Conservation (phyloP, 2,888 invertebrate species). For the Pedicia rivosa region DNA sequence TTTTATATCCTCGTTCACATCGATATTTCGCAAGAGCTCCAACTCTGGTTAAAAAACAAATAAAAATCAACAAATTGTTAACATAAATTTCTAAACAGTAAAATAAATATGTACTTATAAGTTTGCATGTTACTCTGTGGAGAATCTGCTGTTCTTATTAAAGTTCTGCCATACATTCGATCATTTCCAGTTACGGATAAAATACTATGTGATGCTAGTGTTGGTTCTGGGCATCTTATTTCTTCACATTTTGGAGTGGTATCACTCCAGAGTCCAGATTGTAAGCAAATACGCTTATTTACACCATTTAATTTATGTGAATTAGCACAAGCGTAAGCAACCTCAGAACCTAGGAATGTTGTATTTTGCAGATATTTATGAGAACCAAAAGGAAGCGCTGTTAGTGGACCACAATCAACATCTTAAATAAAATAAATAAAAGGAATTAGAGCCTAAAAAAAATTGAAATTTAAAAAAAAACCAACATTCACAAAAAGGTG, state of each 20-base stretch:
- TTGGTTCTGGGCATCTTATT: slow-evolving; percentile 74
- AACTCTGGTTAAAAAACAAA: slow-evolving; percentile 31
- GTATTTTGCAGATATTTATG: slow-evolving; percentile 60
- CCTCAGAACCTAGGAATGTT: slow-evolving; percentile 66
- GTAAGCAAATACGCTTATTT: slow-evolving; percentile 51
- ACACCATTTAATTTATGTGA: slow-evolving; percentile 68
- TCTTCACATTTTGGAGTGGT: slow-evolving; percentile 78
- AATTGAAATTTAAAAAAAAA: slow-evolving; percentile 7
- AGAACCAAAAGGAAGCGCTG: slow-evolving; percentile 61
- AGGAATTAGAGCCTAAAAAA: background rate
- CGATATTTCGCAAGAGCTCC: slow-evolving; percentile 76
- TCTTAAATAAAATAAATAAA: slow-evolving; percentile 34
- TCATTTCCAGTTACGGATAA: slow-evolving; percentile 84
- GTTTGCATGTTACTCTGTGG: slow-evolving; percentile 51
- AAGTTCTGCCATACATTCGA: slow-evolving; percentile 69
- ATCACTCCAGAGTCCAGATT: slow-evolving; percentile 70
- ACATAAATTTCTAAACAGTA: too few species aligned
- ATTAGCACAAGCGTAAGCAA: slow-evolving; percentile 61
- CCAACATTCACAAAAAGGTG: slow-evolving; percentile 74
- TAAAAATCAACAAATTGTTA: too few species aligned
- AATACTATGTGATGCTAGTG: slow-evolving; percentile 68
- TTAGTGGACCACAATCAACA: slow-evolving; percentile 76
- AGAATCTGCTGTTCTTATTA: slow-evolving; percentile 58
- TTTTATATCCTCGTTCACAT: slow-evolving; percentile 79
- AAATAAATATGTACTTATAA: too few species aligned